A percentile compares a stretch with the other conserved stretches of the same genome.
Evolutionary conservation across 2,888 invertebrate genomes (phyloP).

Genomic region (Andrena camellia): DNA sequence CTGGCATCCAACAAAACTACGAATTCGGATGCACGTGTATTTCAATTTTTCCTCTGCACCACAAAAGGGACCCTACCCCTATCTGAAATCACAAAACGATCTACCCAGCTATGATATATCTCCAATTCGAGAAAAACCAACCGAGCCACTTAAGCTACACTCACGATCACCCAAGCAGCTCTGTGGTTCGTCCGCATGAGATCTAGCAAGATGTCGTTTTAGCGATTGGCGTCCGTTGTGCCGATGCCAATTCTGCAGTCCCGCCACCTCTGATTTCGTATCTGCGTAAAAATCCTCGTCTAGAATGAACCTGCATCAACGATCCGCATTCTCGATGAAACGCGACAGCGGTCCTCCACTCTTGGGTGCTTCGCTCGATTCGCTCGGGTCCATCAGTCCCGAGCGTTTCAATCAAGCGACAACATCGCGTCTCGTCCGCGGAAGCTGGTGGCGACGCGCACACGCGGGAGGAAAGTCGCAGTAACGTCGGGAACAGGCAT

Average conservation of each 20-base stretch:
- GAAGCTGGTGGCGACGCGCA: constrained; percentile 9
- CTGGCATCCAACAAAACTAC: constrained; percentile 25
- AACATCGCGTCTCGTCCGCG: constrained; percentile 24
- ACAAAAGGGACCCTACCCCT: constrained; percentile 16
- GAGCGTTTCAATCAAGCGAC: constrained; percentile 49
- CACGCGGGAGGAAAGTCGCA: neutral
- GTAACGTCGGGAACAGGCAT: neutral
- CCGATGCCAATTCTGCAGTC: constrained; percentile 57
- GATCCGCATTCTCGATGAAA: constrained; percentile 33
- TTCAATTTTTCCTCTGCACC: constrained; percentile 41
- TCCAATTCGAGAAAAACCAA: constrained; percentile 46
- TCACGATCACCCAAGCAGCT: constrained; percentile 46
- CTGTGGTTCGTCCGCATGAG: constrained; percentile 14
- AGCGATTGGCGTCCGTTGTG: constrained; percentile 60
- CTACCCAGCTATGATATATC: constrained; percentile 38
- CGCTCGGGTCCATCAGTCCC: constrained; percentile 23
- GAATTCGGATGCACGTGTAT: constrained; percentile 11
- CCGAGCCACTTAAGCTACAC: constrained; percentile 43
- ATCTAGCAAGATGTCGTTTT: constrained; percentile 57
- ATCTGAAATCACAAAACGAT: constrained; percentile 31
- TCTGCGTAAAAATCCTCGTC: constrained; percentile 5
- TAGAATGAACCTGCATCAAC: constrained; percentile 6
- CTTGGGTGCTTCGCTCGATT: constrained; percentile 25
- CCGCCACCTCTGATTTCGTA: constrained; percentile 38
- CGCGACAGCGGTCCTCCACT: neutral